Base-by-base conservation (phyloP, 2,113 vertebrate species). In the Girardinichthys multiradiatus region DNA sequence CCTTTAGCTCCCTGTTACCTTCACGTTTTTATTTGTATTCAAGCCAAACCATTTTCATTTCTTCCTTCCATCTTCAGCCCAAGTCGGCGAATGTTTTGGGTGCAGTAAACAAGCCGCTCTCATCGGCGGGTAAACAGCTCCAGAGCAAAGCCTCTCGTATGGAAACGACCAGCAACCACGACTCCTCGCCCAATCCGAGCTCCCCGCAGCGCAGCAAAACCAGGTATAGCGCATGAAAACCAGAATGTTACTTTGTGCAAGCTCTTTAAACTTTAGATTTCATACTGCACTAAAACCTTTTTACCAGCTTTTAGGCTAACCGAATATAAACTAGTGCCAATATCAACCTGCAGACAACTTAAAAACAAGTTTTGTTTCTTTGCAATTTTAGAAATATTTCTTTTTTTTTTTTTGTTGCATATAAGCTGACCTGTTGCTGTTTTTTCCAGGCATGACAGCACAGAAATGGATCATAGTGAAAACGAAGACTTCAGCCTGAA, bases 21-120 rank as follows among this genome's bases (percentile, higher is more conserved):
- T 54, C 21, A 21, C 9, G 10, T 21, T 33, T 67, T 1, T 2
- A 57, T 4, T 4, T 0, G 15, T 24, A 2, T 58, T 28, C 0
- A 64, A 27, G 42, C 37, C 1, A 58, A 27, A 21, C 57, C 3
- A 1, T n/a, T 7, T 39, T 12, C 0, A 15, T 13, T 39, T 4
- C 39, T 27, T 64, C 27, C 19, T 65, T 12, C 6, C 4, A 61
- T 21, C 92, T 92, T 82, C 85, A 99, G 98, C 97, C 98, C 63
- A 99, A 99, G 94, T 96, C 98, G 35, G 96, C 98, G 63, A 99
- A 99, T 80, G 97, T 99, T 80, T 93, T 99, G 77, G 98, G 98
- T 29, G 97, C 98, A 24, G 96, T 99, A 74, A 99, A 99, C 94
- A 99, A 99, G 92, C 98, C 98, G 3, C 93, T 99, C 88, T 94